phyloP scores from a whole-genome alignment of 2,113 vertebrate species.

The Alosa alosa region DNA sequence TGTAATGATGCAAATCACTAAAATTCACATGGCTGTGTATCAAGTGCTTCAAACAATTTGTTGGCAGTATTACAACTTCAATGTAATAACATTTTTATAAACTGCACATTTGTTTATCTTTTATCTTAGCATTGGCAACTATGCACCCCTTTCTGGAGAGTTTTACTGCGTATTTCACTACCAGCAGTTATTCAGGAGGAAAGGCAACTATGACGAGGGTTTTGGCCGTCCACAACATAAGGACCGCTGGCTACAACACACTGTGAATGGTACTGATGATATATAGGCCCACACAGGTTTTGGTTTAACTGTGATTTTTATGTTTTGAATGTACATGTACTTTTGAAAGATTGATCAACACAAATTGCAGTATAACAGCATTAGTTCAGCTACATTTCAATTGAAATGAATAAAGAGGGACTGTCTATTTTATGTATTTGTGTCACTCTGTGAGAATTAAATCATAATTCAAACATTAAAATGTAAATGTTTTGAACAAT shows the following conservation, averaged over 20 bases:
- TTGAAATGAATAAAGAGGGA: not conserved
- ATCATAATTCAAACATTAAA: not conserved
- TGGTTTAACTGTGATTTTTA: not conserved
- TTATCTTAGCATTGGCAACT: constrained; percentile 67
- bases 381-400: not conserved
- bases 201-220: constrained; percentile 73
- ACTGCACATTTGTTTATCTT: constrained; percentile 43
- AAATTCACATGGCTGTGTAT: not conserved
- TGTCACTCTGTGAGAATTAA: not conserved
- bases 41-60: not conserved
- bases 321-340: not conserved
- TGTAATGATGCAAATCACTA: not conserved
- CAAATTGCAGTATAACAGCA: not conserved
- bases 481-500: not conserved
- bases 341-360: not conserved
- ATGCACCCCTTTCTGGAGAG: constrained; percentile 64
- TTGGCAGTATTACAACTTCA: not conserved
- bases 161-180: constrained; percentile 79
- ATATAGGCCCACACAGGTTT: constrained; percentile 29
- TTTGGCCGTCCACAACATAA: constrained; percentile 73
- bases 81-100: not conserved
- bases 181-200: constrained; percentile 72
- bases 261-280: constrained; percentile 44
- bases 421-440: not conserved
- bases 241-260: constrained; percentile 60